Evolutionary conservation across 2,113 vertebrate genomes (phyloP).

Genomic region (Rattus rattus): DNA sequence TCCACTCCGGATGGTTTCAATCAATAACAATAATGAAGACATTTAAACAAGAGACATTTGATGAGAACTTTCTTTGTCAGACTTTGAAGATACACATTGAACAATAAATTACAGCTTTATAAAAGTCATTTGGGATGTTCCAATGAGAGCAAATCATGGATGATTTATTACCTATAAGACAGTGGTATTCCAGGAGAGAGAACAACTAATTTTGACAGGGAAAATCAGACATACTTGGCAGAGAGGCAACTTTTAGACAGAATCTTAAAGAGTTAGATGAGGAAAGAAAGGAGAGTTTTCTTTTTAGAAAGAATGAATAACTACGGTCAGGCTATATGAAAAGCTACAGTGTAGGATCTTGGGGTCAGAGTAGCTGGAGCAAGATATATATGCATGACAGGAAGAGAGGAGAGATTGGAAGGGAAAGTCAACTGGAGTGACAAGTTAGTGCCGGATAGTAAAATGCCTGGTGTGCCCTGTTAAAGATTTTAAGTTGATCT

Average conservation of each 20-base stretch:
- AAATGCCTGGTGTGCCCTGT: neutral
- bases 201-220: neutral
- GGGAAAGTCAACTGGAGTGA: neutral
- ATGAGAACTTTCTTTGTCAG: slow-evolving; percentile 20
- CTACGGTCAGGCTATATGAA: neutral
- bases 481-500: slow-evolving; percentile 18
- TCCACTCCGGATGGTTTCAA: neutral
- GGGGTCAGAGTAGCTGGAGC: neutral
- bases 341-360: neutral
- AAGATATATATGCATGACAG: neutral
- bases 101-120: neutral
- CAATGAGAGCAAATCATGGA: neutral
- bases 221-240: neutral
- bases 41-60: neutral
- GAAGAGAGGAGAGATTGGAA: neutral
- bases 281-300: neutral
- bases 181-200: neutral
- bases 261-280: neutral
- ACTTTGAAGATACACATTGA: neutral
- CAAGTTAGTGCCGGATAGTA: neutral
- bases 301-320: neutral
- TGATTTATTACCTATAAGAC: neutral
- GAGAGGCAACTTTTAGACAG: neutral
- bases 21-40: neutral
- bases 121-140: neutral